A percentile compares a stretch with the other conserved stretches of the same genome.
These are phyloP conservation scores for Pollicipes pollicipes DNA, from an alignment of 1,140 invertebrate species.

Conservation along the genomic window DNA sequence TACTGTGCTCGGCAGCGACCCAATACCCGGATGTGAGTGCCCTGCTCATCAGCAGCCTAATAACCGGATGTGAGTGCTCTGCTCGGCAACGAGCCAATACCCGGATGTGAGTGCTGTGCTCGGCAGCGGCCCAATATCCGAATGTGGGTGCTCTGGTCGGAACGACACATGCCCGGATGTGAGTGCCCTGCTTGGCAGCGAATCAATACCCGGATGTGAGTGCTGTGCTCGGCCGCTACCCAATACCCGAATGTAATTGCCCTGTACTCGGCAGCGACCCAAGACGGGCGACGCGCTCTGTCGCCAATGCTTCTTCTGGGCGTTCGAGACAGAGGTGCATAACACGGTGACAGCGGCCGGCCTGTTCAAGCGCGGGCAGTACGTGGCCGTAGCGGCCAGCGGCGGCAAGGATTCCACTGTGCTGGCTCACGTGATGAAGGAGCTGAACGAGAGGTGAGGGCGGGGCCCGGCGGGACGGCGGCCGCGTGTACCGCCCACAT, in stretches of 20 bases:
- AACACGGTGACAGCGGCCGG: constrained; percentile 70
- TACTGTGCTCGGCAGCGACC: too few species aligned
- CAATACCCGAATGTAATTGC: constrained; percentile 11
- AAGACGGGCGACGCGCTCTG: constrained; percentile 83
- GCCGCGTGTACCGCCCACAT: too few species aligned
- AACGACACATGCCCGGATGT: neutral
- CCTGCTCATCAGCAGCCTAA: too few species aligned
- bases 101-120: too few species aligned
- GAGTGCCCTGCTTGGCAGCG: constrained; percentile 6
- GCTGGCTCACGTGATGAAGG: constrained; percentile 74
- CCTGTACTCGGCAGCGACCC: constrained; percentile 46
- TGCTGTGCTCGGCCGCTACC: too few species aligned
- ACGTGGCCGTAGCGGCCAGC: constrained; percentile 69
- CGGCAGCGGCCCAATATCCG: constrained; percentile 6
- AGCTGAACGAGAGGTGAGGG: constrained; percentile 55
- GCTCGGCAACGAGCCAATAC: too few species aligned
- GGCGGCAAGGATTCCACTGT: constrained; percentile 99
- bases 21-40: too few species aligned
- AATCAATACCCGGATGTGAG: constrained; percentile 11
- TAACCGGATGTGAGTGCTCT: too few species aligned
- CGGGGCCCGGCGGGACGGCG: too few species aligned
- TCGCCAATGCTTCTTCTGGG: constrained; percentile 85
- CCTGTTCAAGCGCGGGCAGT: constrained; percentile 68
- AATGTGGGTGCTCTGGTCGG: constrained; percentile 16
- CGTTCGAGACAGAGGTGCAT: constrained; percentile 93